Evolutionary conservation across 2,113 vertebrate genomes (phyloP).

Genomic region (Phocoena phocoena): DNA sequence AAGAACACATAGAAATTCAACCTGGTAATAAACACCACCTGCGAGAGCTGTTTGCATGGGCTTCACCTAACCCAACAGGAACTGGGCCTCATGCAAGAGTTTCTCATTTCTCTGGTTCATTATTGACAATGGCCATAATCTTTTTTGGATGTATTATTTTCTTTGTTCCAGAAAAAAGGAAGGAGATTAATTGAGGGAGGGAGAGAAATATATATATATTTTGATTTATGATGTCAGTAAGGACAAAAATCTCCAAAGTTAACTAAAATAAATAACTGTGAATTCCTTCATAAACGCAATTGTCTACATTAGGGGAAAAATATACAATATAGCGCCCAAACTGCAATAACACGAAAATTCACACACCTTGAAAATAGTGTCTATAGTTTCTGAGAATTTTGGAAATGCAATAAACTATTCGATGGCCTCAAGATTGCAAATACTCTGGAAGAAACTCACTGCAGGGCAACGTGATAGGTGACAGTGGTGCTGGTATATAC

Average conservation of each 20-base stretch:
- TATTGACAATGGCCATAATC: neutral
- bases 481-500: fast-evolving
- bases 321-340: neutral
- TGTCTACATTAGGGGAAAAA: neutral
- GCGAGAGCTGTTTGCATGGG: neutral
- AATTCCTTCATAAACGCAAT: neutral
- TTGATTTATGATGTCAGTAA: neutral
- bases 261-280: neutral
- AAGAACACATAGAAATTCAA: neutral
- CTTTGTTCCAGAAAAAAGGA: neutral
- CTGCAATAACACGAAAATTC: neutral
- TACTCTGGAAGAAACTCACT: neutral
- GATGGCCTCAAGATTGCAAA: neutral
- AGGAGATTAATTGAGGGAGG: neutral
- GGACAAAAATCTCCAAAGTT: neutral
- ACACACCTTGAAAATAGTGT: neutral
- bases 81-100: neutral
- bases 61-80: neutral
- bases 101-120: neutral
- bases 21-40: neutral
- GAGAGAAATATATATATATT: neutral
- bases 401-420: neutral
- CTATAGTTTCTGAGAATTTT: neutral
- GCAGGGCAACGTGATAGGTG: neutral
- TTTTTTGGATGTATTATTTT: neutral